Evolutionary conservation across 2,797 vertebrate species (phyloP).

Genomic region (Potorous gilbertii): DNA sequence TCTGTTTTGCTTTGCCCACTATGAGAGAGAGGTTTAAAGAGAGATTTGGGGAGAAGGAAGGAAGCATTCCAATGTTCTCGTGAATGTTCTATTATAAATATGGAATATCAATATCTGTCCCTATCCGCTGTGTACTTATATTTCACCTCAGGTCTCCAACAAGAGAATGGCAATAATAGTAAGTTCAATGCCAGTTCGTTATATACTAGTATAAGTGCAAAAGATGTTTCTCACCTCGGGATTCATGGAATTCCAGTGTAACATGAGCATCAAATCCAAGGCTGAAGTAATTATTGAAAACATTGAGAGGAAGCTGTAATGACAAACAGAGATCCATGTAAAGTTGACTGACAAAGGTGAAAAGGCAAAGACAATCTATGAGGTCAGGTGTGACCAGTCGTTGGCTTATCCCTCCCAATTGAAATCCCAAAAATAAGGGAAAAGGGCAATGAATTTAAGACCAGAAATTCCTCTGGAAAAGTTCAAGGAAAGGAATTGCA

Average conservation of each 20-base stretch:
- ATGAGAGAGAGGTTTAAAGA: neutral
- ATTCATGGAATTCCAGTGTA: constrained; percentile 98
- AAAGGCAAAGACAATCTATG: neutral
- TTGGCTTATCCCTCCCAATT: too few species aligned
- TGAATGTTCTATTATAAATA: neutral
- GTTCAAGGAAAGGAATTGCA: neutral
- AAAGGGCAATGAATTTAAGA: neutral
- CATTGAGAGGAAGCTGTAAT: constrained; percentile 95
- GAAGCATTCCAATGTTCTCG: neutral
- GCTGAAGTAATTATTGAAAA: constrained; percentile 99
- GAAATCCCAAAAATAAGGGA: accelerated
- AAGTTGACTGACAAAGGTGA: neutral
- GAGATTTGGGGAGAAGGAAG: neutral
- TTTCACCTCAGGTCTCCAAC: neutral
- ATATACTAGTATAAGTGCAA: constrained; percentile 39
- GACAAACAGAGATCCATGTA: constrained; percentile 54
- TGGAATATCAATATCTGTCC: neutral
- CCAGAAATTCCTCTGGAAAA: neutral
- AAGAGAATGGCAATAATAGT: neutral
- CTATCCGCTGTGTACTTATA: neutral
- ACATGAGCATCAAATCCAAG: constrained; percentile 99
- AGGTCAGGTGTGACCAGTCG: neutral
- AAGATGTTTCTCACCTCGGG: constrained; percentile 90
- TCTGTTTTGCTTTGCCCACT: neutral
- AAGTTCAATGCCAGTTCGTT: neutral